Base-by-base conservation (phyloP, 2,888 invertebrate genomes). In the Pocota personata region DNA sequence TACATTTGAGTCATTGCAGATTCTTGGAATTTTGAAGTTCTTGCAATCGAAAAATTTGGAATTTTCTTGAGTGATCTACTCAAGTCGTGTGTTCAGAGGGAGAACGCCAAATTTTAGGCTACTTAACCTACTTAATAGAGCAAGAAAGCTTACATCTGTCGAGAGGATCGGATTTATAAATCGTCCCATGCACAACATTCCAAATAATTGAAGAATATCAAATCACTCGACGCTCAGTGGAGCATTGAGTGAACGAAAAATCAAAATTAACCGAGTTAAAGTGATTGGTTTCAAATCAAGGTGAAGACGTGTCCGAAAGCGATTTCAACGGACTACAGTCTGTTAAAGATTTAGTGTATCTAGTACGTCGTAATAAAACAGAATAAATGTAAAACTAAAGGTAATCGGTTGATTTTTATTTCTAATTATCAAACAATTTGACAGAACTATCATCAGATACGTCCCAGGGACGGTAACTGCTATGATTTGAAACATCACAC, bases 1-100 rank as follows among this genome's bases (percentile, higher is more conserved):
- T 91, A 94, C 95, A 88, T 95, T 95, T 90, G 95, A 95, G 89
- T 95, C 95, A n/a, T 93, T 95, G 79, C 90, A 91, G 55, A 87
- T 91, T 52, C 78, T 91, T 78, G 91, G 90, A 75, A 91, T 91
- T 43, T 82, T 91, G 0, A 89, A 90, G 60, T 89, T 89, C 52
- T 83, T 91, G 52, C 91, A 91, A 77, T 90, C 90, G 48, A 90
- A 90, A 66, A 89, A 83, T 69, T 89, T 88, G 27, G 91, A 91
- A 76, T 88, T 89, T 55, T 77, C 87, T 35, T 88, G 88, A 88
- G 50, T 1, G 12, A 10, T 0, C 12, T n/a, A n/a, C n/a, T 21
- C 43, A 14, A 14, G n/a, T n/a, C 12, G 7, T 10, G 62, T 35
- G 58, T 55, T 66, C 50, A 37, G 37, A 40, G 30, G 37, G 32